Evolutionary conservation across 1,140 invertebrate genomes (phyloP), one percentile per base, ranked within the genome.

Genomic region (Drosophila arawakana): DNA sequence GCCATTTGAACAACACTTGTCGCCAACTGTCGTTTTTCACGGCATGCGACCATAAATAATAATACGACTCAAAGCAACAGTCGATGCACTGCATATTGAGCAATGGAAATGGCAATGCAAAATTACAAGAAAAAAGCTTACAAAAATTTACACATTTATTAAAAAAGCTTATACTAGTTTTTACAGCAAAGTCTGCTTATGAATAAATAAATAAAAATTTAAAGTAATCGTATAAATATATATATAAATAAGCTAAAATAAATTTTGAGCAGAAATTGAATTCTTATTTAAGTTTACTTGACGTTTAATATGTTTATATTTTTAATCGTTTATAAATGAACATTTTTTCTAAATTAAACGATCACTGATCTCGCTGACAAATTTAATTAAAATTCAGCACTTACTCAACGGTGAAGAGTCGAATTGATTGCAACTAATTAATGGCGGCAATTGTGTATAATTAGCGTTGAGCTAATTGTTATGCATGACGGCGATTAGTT

Each of bases 21-120:
- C 82, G 79, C 73, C 82, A 86, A 86, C 82, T 88, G 82, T 88
- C 79, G 86, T 85, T 86, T 85, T 85, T 85, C 79, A 86, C 79
- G 83, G 83, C 83, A 85, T 88, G 72, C 82, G 79, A 72, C 79
- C 82, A 82, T 86, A 85, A 85, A 85, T 85, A 85, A 85, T 86
- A 85, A 85, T 81, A 71, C 75, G 81, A 76, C 75, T 75, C 70
- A 25, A 57, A 75, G 72, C 60, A 74, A 84, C 81, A 84, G 78
- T 84, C 54, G 15, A 50, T 30, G 78, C 21, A 44, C 25, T 18
- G 46, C 46, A 81, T 59, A 86, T 81, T 84, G 81, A 68, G 70
- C 52, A 69, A 61, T 62, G 76, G 34, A 44, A 59, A 55, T 15
- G 15, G 15, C 15, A 15, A 15, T 58, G 54, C 39, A 41, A 50